These are phyloP conservation scores for Heliconius sara DNA, from an alignment of 2,888 invertebrate genomes.

Conservation along the genomic window DNA sequence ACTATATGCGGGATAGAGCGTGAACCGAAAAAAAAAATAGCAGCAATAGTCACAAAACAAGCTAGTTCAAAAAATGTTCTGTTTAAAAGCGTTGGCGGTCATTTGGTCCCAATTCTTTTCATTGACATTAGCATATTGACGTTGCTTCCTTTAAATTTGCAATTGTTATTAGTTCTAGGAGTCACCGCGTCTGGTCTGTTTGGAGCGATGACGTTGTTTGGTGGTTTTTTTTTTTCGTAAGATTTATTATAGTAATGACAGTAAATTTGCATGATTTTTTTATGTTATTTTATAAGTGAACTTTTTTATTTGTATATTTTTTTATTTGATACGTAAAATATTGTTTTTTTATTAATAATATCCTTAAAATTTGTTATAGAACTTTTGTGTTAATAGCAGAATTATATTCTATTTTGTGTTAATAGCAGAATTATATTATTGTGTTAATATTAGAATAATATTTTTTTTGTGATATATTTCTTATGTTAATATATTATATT, in stretches of 20 bases:
- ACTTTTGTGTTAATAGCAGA: too few species aligned
- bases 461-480: too few species aligned
- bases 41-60: constrained; percentile 2
- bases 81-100: constrained; percentile 13
- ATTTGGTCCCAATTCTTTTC: constrained; percentile 5
- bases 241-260: not conserved
- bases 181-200: constrained; percentile 62
- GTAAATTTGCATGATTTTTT: not conserved
- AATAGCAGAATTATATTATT: too few species aligned
- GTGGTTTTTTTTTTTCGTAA: not conserved
- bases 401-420: too few species aligned
- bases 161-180: constrained; percentile 75
- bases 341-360: too few species aligned
- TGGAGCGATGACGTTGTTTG: constrained; percentile 39
- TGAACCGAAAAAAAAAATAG: not conserved
- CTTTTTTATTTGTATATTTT: not conserved
- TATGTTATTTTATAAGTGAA: not conserved
- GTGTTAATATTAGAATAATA: too few species aligned
- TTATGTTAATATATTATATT: too few species aligned
- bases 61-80: constrained; percentile 6
- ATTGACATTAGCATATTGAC: constrained; percentile 50
- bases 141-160: constrained; percentile 61
- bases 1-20: not conserved
- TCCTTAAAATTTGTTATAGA: too few species aligned
- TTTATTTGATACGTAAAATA: not conserved